Percentiles rank a stretch among this genome's conserved stretches.
phyloP scores from a whole-genome alignment of 2,113 vertebrate species.

The Chaetura pelagica region DNA sequence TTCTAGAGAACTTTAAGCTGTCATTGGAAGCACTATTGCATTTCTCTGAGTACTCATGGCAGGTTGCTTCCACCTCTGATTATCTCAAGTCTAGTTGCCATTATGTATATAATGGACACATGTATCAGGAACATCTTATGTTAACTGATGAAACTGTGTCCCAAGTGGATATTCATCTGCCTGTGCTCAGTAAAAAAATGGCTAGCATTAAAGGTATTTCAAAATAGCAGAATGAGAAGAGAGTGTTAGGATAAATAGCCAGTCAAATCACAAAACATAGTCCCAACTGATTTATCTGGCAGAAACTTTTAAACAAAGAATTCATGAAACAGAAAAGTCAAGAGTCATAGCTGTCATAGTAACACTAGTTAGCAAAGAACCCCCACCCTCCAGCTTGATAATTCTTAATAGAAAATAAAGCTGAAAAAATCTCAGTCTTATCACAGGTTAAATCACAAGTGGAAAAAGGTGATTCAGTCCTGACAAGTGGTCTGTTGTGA shows the following conservation, averaged over 20 bases:
- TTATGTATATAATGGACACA: neutral
- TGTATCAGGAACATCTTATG: neutral
- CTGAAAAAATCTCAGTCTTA: neutral
- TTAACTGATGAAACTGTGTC: neutral
- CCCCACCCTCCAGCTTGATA: neutral
- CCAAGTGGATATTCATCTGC: neutral
- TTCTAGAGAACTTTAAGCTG: neutral
- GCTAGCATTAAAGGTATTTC: neutral
- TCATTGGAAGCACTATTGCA: neutral
- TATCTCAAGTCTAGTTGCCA: neutral
- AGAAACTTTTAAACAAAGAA: neutral
- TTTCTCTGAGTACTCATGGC: neutral
- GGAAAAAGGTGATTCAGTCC: neutral
- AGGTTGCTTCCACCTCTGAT: neutral
- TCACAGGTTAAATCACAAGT: neutral
- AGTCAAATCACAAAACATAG: neutral
- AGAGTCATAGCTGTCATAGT: neutral
- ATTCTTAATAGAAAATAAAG: conserved; percentile 4
- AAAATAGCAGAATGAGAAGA: neutral
- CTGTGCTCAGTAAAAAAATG: neutral
- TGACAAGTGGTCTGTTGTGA: neutral
- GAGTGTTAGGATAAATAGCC: neutral
- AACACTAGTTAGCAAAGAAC: neutral
- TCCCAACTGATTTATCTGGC: neutral
- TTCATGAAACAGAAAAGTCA: neutral